These are phyloP conservation scores for Rattus rattus DNA, from an alignment of 2,113 vertebrate species.

Conservation along the genomic window DNA sequence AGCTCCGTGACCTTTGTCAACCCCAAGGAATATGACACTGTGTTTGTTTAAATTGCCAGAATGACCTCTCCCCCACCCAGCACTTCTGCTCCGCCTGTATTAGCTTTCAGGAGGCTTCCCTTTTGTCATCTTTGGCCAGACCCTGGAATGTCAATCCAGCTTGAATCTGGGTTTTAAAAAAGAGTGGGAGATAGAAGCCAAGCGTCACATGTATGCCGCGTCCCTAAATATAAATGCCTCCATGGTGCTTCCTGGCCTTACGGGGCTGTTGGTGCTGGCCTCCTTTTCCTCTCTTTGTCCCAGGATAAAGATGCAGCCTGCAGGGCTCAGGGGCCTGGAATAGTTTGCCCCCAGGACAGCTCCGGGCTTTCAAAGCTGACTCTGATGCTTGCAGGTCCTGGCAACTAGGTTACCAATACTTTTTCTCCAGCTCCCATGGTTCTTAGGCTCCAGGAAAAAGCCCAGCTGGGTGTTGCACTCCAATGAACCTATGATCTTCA, in stretches of 20 bases:
- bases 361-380: not conserved
- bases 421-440: not conserved
- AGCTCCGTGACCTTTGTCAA: slow-evolving; percentile 22
- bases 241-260: not conserved
- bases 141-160: slow-evolving; percentile 59
- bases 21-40: not conserved
- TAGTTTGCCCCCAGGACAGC: not conserved
- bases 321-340: not conserved
- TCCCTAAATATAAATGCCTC: slow-evolving; percentile 67
- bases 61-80: not conserved
- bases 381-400: not conserved
- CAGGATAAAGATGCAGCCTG: not conserved
- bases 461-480: slow-evolving; percentile 44
- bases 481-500: slow-evolving; percentile 35
- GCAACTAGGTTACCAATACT: not conserved
- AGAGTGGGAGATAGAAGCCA: slow-evolving; percentile 36
- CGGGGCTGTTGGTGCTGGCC: not conserved
- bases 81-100: slow-evolving; percentile 2
- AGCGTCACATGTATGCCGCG: slow-evolving; percentile 46
- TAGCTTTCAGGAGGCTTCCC: slow-evolving; percentile 72
- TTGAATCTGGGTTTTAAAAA: slow-evolving; percentile 69
- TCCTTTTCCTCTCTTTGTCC: not conserved
- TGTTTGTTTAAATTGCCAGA: slow-evolving; percentile 23
- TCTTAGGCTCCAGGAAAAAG: slow-evolving; percentile 38
- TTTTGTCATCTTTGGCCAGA: slow-evolving; percentile 72